phyloP scores from a whole-genome alignment of 2,797 vertebrate species.

The Acomys russatus region DNA sequence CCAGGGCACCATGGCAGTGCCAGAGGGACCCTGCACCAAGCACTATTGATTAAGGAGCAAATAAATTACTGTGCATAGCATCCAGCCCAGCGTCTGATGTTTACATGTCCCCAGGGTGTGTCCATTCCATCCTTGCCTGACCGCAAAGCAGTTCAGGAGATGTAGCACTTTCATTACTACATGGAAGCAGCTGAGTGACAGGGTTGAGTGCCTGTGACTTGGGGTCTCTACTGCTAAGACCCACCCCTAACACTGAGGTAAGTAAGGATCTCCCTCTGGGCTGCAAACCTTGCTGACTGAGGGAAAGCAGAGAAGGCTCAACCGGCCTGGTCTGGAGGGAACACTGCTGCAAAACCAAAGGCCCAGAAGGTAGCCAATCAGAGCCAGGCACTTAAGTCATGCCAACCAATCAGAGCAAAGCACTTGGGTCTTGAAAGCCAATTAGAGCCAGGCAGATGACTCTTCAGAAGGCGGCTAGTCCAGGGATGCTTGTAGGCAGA shows the following conservation, averaged over 20 bases:
- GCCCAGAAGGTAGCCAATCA: not conserved
- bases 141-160: not conserved
- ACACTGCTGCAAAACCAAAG: not conserved
- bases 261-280: not conserved
- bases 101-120: not conserved
- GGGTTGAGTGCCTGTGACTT: not conserved
- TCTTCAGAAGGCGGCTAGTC: not conserved
- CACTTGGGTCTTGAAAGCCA: not conserved
- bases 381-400: not conserved
- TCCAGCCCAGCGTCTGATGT: accelerated
- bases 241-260: not conserved
- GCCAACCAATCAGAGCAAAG: not conserved
- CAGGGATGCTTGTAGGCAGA: not conserved
- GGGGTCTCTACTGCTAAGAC: not conserved
- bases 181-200: not conserved
- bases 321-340: not conserved
- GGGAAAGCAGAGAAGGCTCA: not conserved
- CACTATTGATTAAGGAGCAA: not conserved
- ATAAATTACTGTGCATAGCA: too few species aligned
- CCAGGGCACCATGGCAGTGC: not conserved
- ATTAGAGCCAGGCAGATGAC: not conserved
- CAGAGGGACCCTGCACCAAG: not conserved
- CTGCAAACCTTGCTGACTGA: not conserved
- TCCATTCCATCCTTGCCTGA: not conserved
- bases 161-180: not conserved